Conservation (phyloP, 37 sponge, comb jelly and placozoan genomes). For the Axinella damicornis region DNA sequence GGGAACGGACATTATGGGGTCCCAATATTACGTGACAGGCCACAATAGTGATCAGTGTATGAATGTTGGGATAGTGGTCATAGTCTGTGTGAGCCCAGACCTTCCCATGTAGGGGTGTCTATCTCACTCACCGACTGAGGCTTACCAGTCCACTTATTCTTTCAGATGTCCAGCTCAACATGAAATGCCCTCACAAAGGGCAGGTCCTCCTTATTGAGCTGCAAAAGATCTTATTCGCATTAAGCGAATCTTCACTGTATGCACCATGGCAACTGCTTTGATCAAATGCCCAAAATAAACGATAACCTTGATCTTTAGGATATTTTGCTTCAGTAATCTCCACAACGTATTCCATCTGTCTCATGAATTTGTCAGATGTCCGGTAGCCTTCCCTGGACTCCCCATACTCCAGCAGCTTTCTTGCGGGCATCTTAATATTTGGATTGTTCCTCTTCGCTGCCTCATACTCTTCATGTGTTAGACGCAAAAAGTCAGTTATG, state of each 20-base stretch:
- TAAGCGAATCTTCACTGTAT: background rate
- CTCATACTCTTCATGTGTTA: too few species aligned
- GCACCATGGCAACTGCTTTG: too few species aligned
- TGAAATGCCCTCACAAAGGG: slow-evolving; percentile 44
- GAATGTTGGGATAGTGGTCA: slow-evolving; percentile 63
- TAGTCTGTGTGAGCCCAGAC: slow-evolving; percentile 38
- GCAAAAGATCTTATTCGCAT: background rate
- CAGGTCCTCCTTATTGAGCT: slow-evolving; percentile 45
- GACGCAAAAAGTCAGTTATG: too few species aligned
- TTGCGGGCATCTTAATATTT: too few species aligned
- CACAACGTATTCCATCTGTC: too few species aligned
- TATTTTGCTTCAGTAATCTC: too few species aligned
- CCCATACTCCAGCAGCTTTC: too few species aligned
- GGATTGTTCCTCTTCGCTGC: too few species aligned
- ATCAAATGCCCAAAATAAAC: slow-evolving; percentile 51
- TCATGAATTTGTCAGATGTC: too few species aligned
- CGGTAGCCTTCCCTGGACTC: too few species aligned
- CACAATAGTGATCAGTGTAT: slow-evolving; percentile 39
- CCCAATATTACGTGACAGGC: too few species aligned
- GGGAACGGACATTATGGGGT: too few species aligned
- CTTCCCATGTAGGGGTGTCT: slow-evolving; percentile 38
- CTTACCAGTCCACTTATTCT: slow-evolving; percentile 26
- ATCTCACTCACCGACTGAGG: slow-evolving; percentile 12
- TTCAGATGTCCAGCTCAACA: slow-evolving; percentile 49
- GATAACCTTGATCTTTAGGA: background rate